Conservation (phyloP, 2,797 vertebrate species). For the Benthosema pterotum region DNA sequence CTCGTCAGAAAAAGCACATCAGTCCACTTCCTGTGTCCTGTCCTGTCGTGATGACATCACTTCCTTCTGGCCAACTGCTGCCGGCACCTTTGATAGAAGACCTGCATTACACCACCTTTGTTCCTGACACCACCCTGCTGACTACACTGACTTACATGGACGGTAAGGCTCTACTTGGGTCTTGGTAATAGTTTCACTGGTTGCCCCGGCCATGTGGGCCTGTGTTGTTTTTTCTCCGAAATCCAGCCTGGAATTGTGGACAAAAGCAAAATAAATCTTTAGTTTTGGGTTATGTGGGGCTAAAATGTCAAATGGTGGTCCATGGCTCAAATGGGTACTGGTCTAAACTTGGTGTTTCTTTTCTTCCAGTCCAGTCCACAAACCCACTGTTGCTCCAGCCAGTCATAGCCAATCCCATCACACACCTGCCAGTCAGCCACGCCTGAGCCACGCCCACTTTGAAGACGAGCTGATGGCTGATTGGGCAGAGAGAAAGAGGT, state of each 20-base stretch:
- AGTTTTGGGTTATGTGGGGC: no score
- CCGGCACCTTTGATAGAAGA: constrained; percentile 88
- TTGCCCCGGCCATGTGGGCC: no score
- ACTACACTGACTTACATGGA: constrained; percentile 73
- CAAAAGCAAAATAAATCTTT: no score
- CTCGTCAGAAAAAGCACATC: constrained; percentile 96
- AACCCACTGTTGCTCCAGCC: constrained; percentile 90
- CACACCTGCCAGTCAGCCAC: constrained; percentile 91
- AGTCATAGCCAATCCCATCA: constrained; percentile 87
- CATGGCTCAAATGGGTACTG: no score
- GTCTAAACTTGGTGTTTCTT: background rate
- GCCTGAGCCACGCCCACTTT: constrained; percentile 73
- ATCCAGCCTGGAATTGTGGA: no score
- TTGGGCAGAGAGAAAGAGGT: constrained; percentile 12
- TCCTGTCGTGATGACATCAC: constrained; percentile 79
- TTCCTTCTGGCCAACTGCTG: constrained; percentile 86
- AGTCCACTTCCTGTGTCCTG: constrained; percentile 81
- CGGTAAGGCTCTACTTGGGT: no score
- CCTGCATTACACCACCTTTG: constrained; percentile 90
- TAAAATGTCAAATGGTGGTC: no score
- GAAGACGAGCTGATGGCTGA: constrained; percentile 7
- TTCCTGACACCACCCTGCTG: constrained; percentile 87
- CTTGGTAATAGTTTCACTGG: no score
- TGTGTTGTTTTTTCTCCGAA: no score
- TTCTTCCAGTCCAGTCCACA: constrained; percentile 85